Percentiles rank a stretch among this genome's conserved stretches.
phyloP scores from a whole-genome alignment of 2,797 vertebrate species.

The Clarias laeviceps region DNA sequence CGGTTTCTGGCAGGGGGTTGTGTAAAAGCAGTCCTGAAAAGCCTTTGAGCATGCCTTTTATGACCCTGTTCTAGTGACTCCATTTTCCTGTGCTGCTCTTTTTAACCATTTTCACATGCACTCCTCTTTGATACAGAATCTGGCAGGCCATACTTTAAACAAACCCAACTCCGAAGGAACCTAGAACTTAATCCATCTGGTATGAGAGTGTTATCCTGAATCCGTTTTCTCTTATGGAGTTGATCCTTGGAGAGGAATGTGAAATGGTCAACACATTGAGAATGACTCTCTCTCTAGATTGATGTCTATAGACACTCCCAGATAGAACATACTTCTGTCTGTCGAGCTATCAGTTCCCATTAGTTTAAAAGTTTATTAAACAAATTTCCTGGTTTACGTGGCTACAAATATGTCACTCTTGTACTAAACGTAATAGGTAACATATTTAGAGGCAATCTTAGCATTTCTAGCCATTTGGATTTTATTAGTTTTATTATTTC shows the following conservation, averaged over 20 bases:
- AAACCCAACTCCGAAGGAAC: conserved; percentile 32
- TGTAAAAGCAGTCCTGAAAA: conserved; percentile 35
- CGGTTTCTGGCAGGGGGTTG: conserved; percentile 45
- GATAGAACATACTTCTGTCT: conserved; percentile 7
- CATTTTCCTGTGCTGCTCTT: conserved; percentile 31
- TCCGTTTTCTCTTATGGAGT: conserved; percentile 39
- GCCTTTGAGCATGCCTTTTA: conserved; percentile 52
- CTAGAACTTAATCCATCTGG: conserved; percentile 47
- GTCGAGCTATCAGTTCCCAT: conserved; percentile 6
- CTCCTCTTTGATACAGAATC: conserved; percentile 57
- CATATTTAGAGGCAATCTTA: not conserved
- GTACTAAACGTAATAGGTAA: not conserved
- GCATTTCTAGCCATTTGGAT: conserved; percentile 4
- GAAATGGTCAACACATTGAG: conserved; percentile 51
- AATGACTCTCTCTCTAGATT: conserved; percentile 13
- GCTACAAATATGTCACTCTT: not conserved
- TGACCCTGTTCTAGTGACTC: conserved; percentile 48
- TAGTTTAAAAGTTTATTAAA: not conserved
- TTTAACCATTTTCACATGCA: conserved; percentile 56
- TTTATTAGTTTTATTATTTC: conserved; percentile 27
- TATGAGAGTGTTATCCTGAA: conserved; percentile 29
- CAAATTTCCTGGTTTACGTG: not conserved
- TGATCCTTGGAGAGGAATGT: conserved; percentile 44
- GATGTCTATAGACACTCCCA: conserved; percentile 13
- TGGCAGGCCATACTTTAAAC: conserved; percentile 52